Conservation (phyloP, 2,888 invertebrate species). For the Chymomyza procnemis region DNA sequence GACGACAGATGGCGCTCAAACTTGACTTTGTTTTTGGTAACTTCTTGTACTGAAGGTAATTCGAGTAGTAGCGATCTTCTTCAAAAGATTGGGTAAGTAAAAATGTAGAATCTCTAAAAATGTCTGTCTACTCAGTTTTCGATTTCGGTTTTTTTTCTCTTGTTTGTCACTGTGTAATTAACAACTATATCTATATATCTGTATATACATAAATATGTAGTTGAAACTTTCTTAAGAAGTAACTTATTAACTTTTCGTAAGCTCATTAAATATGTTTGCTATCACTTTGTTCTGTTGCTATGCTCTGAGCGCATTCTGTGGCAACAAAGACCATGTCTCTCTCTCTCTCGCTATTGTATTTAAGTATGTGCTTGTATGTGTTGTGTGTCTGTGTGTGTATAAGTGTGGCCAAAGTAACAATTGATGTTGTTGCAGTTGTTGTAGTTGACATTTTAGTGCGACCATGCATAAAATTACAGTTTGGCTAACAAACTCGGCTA, state of each 20-base stretch:
- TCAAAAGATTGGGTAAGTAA: no score
- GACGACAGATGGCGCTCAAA: no score
- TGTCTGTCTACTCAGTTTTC: no score
- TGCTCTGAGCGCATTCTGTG: neutral
- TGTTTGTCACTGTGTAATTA: neutral
- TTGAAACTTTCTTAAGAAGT: neutral
- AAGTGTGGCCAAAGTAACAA: neutral
- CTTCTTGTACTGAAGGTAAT: no score
- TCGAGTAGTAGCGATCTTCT: no score
- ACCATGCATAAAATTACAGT: neutral
- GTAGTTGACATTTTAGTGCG: neutral
- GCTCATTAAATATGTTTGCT: slow-evolving; percentile 42
- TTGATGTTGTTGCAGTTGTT: neutral
- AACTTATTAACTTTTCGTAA: slow-evolving; percentile 23
- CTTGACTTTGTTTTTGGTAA: no score
- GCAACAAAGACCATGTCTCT: slow-evolving; percentile 5
- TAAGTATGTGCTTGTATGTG: neutral
- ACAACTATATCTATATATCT: slow-evolving; percentile 1
- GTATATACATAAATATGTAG: neutral
- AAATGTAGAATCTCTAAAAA: no score
- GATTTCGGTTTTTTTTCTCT: no score
- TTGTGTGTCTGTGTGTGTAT: neutral
- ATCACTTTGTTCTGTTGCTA: slow-evolving; percentile 29
- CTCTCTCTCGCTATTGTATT: neutral
- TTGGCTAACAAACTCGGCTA: neutral